These are phyloP conservation scores for Orbicella faveolata DNA, from an alignment of 64 coral and sea anemone genomes.

Conservation along the genomic window DNA sequence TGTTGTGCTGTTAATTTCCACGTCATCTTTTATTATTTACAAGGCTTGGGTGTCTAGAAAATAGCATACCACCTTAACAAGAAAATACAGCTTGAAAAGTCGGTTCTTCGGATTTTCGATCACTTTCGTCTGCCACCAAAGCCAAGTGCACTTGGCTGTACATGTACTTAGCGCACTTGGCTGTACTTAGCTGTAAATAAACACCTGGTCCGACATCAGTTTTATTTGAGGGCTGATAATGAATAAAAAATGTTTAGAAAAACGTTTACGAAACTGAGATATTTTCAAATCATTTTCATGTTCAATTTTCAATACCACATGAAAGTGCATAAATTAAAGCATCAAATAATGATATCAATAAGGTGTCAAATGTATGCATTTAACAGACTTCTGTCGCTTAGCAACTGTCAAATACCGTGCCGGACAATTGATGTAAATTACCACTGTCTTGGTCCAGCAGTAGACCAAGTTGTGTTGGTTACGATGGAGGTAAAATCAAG, in stretches of 20 bases:
- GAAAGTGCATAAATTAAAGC: background rate
- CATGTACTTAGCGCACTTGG: too few relatives aligned
- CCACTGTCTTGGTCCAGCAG: background rate
- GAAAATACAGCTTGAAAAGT: too few relatives aligned
- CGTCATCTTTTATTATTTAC: too few relatives aligned
- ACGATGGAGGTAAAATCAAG: background rate
- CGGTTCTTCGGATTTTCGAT: too few relatives aligned
- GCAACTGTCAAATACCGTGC: slow-evolving; percentile 38
- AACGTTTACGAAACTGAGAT: background rate
- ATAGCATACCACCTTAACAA: too few relatives aligned
- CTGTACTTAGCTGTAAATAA: too few relatives aligned
- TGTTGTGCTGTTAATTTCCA: too few relatives aligned
- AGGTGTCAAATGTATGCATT: background rate
- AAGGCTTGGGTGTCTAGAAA: too few relatives aligned
- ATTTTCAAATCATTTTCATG: background rate
- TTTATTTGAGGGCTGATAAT: background rate
- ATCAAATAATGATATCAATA: background rate
- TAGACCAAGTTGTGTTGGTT: background rate
- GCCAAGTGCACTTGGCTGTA: too few relatives aligned
- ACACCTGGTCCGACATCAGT: background rate
- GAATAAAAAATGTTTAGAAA: background rate
- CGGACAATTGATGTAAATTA: slow-evolving; percentile 10
- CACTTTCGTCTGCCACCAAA: too few relatives aligned
- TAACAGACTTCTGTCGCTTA: background rate
- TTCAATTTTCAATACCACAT: too few relatives aligned